These are phyloP conservation scores for Ciconia stormi DNA, from an alignment of 2,113 vertebrate species.

Conservation along the genomic window DNA sequence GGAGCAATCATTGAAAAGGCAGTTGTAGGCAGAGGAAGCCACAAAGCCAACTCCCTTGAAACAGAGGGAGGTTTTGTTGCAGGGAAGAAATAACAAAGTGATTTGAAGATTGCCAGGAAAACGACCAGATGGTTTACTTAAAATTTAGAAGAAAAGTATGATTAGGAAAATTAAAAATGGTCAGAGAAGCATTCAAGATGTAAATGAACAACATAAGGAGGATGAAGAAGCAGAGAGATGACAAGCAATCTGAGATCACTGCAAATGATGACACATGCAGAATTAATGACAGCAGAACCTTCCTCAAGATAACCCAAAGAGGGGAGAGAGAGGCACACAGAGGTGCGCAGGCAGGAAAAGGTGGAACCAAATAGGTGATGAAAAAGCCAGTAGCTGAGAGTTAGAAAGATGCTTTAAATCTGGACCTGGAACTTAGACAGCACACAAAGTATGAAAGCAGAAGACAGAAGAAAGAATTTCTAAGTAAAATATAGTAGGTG, in stretches of 20 bases:
- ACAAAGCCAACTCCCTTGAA: not conserved
- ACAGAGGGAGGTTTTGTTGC: not conserved
- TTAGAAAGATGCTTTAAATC: not conserved
- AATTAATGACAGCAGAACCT: not conserved
- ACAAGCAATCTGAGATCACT: not conserved
- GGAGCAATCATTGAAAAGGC: not conserved
- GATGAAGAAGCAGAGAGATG: not conserved
- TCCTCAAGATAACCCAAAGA: not conserved
- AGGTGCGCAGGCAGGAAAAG: not conserved
- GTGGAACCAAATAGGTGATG: not conserved
- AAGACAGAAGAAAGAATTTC: not conserved
- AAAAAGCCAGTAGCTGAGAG: not conserved
- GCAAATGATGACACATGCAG: not conserved
- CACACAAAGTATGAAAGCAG: not conserved
- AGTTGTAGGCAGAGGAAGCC: not conserved
- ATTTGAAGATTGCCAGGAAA: not conserved
- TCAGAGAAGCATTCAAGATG: not conserved
- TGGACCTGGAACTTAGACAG: not conserved
- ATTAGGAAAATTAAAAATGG: not conserved
- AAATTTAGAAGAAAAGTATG: not conserved
- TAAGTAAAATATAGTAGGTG: not conserved
- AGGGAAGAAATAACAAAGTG: not conserved
- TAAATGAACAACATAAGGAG: not conserved
- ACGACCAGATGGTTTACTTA: accelerated
- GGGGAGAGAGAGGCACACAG: not conserved